Base-by-base conservation (phyloP, 2,888 invertebrate species). In the Xestia rhomboidea region DNA sequence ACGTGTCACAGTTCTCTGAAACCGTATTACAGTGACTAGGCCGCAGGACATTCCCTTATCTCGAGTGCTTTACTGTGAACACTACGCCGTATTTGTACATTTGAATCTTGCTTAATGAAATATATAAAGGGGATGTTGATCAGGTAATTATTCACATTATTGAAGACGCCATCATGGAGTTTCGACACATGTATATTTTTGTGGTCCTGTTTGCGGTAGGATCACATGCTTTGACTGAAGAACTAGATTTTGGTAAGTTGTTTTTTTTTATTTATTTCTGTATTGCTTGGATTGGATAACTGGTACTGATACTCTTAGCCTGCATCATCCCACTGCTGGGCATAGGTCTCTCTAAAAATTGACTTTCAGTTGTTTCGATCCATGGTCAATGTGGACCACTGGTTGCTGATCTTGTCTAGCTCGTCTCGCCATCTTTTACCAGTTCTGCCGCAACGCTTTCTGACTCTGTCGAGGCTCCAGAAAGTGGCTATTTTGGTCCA, bases 31-130 rank as follows among this genome's bases (percentile, higher is more conserved):
- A 30, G n/a, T 38, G 54, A 30, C 60, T 10, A 21, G 18, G 38
- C 46, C 18, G 27, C 41, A 70, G 80, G 60, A 79, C 66, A 79
- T 83, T 46, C 81, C 80, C 84, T 77, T 34, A 67, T 81, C 84
- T 64, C 15, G 15, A 79, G 46, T 49, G n/a, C 30, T 62, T 79
- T 62, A 51, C 30, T 60, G 11, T 38, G 38, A 41, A 57, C 10
- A 49, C 54, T n/a, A 24, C 27, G 46, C 27, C n/a, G 21, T 67
- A n/a, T 49, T 30, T 51, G 24, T 44, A n/a, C 24, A 34, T 44
- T n/a, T 57, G 6, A 34, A 57, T n/a, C 49, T 83, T 51, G 44
- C 0, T 10, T 41, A 77, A 60, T n/a, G 51, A 64, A 0, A 27
- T 67, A 83, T 84, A 71, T 84, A 81, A 83, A 79, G 18, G 15